Conservation (phyloP, 2,113 vertebrate genomes). For the Gavia stellata region DNA sequence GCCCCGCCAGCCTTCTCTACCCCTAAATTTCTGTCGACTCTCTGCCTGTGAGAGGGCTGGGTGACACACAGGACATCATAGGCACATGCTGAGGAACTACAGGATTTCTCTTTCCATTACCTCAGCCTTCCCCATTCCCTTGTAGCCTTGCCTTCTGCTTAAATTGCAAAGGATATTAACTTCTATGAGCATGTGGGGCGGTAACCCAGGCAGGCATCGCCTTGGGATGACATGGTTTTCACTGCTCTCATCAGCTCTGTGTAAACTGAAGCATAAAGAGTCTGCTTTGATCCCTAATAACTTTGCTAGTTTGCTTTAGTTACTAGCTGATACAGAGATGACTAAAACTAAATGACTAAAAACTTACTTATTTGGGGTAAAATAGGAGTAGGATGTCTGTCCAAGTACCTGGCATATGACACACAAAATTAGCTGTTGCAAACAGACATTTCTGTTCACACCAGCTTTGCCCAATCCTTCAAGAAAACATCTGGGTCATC, state of each 20-base stretch:
- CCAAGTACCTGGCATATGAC: not conserved
- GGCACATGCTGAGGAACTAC: not conserved
- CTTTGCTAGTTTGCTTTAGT: not conserved
- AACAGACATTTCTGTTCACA: not conserved
- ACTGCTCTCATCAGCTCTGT: not conserved
- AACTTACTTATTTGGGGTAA: too few relatives aligned
- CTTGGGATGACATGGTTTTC: not conserved
- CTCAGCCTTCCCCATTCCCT: not conserved
- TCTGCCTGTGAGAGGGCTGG: not conserved
- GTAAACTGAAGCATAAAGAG: not conserved
- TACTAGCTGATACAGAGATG: not conserved
- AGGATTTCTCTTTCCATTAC: constrained; percentile 32
- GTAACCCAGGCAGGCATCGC: not conserved
- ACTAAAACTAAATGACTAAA: too few relatives aligned
- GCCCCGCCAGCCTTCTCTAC: not conserved
- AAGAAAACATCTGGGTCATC: not conserved
- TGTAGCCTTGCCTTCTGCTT: not conserved
- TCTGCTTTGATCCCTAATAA: not conserved
- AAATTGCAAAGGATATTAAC: not conserved
- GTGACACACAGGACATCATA: not conserved
- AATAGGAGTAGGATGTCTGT: not conserved
- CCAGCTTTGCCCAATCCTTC: not conserved
- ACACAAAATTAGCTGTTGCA: not conserved
- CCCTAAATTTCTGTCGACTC: not conserved
- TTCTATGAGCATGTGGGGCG: not conserved